A percentile compares a stretch with the other conserved stretches of the same genome.
These are phyloP conservation scores for Aptenodytes forsteri DNA, from an alignment of 2,113 vertebrate species.

Conservation along the genomic window DNA sequence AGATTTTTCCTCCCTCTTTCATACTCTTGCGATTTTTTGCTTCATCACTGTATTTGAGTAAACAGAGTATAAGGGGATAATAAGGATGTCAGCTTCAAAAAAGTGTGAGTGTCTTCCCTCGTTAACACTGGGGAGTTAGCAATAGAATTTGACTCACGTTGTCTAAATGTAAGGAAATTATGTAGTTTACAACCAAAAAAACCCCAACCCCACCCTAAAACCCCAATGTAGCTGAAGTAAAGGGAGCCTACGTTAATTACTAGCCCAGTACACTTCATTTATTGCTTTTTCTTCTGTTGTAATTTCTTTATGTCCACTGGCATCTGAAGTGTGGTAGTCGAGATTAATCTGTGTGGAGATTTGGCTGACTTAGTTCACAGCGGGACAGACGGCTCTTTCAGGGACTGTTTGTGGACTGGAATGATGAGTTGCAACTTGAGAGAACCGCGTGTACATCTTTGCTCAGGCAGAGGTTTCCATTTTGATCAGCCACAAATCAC, in stretches of 20 bases:
- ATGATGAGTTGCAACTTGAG: background rate
- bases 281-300: background rate
- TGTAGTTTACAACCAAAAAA: background rate
- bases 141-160: background rate
- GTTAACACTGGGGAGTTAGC: background rate
- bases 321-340: background rate
- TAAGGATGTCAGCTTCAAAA: background rate
- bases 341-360: background rate
- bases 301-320: background rate
- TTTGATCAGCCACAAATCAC: background rate
- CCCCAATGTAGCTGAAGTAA: background rate
- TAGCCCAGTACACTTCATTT: background rate
- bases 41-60: background rate
- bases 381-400: background rate
- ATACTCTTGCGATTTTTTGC: background rate
- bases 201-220: background rate
- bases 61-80: background rate
- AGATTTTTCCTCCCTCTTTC: background rate
- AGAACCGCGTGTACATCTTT: fast-evolving
- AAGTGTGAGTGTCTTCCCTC: background rate
- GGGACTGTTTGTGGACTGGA: background rate
- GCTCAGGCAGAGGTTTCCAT: background rate
- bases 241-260: background rate
- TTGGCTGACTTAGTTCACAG: background rate
- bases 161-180: background rate